Percentiles rank a stretch among this genome's conserved stretches.
Conservation (phyloP, 2,797 vertebrate species). For the Oreochromis grahami region DNA sequence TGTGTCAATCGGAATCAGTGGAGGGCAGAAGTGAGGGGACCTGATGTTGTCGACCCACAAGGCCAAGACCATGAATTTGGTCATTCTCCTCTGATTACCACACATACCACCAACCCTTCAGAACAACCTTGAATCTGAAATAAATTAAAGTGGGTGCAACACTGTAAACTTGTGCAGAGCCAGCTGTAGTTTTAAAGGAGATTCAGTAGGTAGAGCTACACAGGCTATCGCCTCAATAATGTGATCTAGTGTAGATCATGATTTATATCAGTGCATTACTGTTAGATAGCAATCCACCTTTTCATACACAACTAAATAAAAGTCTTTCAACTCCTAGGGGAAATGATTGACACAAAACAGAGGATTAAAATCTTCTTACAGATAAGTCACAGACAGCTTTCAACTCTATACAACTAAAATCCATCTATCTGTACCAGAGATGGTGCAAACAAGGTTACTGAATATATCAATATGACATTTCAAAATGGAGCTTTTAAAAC, state of each 20-base stretch:
- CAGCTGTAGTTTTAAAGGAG: not conserved
- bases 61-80: not conserved
- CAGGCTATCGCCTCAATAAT: not conserved
- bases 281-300: not conserved
- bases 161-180: not conserved
- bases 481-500: not conserved
- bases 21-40: not conserved
- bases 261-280: not conserved
- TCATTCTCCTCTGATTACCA: not conserved
- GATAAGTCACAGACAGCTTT: not conserved
- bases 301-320: not conserved
- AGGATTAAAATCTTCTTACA: not conserved
- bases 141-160: not conserved
- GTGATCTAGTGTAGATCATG: no score
- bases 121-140: not conserved
- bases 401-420: not conserved
- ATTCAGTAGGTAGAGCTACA: not conserved
- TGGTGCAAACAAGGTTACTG: not conserved
- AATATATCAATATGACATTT: not conserved
- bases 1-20: not conserved
- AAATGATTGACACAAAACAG: not conserved
- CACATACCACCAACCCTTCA: not conserved
- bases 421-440: not conserved
- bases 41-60: not conserved
- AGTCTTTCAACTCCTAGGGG: not conserved